Base-by-base conservation (phyloP, 2,888 invertebrate species). In the Lomographa bimaculata region DNA sequence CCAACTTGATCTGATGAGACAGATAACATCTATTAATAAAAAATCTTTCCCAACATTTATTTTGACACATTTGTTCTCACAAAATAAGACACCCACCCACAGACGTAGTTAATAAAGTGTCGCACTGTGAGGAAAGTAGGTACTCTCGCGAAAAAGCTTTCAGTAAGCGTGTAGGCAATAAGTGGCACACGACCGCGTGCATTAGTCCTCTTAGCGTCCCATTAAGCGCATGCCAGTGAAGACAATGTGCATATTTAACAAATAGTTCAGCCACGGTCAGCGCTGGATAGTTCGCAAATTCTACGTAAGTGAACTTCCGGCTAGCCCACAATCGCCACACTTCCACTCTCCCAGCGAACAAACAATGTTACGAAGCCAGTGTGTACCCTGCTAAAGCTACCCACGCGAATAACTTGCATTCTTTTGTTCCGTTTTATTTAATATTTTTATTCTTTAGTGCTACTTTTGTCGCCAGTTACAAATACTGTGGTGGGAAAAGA, bases 231-330 rank as follows among this genome's bases (percentile, higher is more conserved):
- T 59, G 50, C 51, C 55, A 51, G 39, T 34, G 41, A 42, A 56
- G 52, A 64, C 64, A 56, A 55, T 61, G 65, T 56, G 60, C 62
- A 66, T 63, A 68, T 69, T 64, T 64, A 62, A 61, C 57, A 60
- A 68, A 73, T 71, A 71, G 60, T 67, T 69, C 55, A 64, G 61
- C 59, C 60, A 61, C 60, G 66, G 63, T 57, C 58, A 57, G 60
- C 51, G 50, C 50, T 48, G 58, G 65, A 69, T 71, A 71, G 73
- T 74, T 71, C 56, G 59, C 68, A 66, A 71, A 69, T 71, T 70
- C 61, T 54, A 54, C 55, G 56, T 59, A 60, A 68, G 63, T 65
- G 62, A 71, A 65, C 61, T 71, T 60, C 64, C 61, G 51, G 44
- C 52, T 50, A 51, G 53, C 45, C 54, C 59, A 50, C 62, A 54